Conservation (phyloP, 2,888 invertebrate genomes). For the Syritta pipiens region DNA sequence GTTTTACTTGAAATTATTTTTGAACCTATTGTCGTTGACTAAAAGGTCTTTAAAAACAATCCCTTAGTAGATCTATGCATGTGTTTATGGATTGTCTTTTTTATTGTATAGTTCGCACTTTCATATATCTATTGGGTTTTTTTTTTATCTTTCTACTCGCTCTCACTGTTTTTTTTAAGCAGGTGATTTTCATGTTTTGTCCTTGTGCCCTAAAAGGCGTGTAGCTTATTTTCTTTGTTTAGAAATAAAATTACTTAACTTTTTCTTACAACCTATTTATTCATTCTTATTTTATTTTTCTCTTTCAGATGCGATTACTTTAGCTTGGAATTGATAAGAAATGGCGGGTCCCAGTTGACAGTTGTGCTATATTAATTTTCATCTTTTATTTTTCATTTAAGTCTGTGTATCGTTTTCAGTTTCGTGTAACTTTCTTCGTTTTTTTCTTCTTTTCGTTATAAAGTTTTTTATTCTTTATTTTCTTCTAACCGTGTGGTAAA, state of each 20-base stretch:
- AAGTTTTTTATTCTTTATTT: background rate
- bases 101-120: too few species aligned
- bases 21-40: conserved; percentile 29
- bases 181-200: background rate
- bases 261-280: background rate
- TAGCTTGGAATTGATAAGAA: conserved; percentile 40
- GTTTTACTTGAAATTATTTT: background rate
- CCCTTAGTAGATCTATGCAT: conserved; percentile 15
- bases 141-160: too few species aligned
- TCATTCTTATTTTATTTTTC: background rate
- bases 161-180: background rate
- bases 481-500: too few species aligned
- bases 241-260: background rate
- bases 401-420: conserved; percentile 17
- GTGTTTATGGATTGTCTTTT: conserved; percentile 17
- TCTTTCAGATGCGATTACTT: conserved; percentile 56
- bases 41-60: conserved; percentile 24
- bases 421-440: conserved; percentile 1
- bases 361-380: conserved; percentile 22
- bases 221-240: background rate
- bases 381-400: conserved; percentile 20
- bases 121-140: too few species aligned
- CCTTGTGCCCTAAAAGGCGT: background rate
- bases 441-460: background rate
- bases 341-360: conserved; percentile 68